A percentile compares a stretch with the other conserved stretches of the same genome.
Evolutionary conservation across 2,113 vertebrate species (phyloP).

Genomic region (Python bivittatus): DNA sequence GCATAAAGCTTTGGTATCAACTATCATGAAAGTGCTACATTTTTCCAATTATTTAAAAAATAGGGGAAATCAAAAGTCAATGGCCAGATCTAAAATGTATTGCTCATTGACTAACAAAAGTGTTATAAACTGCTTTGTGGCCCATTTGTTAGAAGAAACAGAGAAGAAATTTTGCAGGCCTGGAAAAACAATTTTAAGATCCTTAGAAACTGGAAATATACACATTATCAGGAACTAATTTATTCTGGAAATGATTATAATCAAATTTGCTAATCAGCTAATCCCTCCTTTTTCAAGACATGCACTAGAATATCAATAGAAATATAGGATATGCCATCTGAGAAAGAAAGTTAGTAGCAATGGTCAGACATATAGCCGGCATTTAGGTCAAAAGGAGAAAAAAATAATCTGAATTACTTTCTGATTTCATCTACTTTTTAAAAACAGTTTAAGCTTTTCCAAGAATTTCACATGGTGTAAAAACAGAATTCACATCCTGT

Average conservation of each 20-base stretch:
- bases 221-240: constrained; percentile 23
- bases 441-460: too few relatives aligned
- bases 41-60: constrained; percentile 10
- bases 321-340: constrained; percentile 21
- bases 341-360: background rate
- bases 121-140: background rate
- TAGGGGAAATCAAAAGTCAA: background rate
- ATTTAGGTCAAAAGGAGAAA: constrained; percentile 15
- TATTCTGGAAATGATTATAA: constrained; percentile 25
- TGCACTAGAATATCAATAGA: background rate
- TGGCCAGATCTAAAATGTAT: background rate
- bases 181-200: constrained; percentile 16
- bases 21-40: background rate
- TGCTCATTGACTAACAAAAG: background rate
- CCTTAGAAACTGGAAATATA: constrained; percentile 11
- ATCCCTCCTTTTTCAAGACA: background rate
- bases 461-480: background rate
- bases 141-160: background rate
- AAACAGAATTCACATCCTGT: background rate
- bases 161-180: background rate
- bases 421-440: constrained; percentile 21
- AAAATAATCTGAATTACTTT: constrained; percentile 28
- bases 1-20: background rate
- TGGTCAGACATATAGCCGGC: constrained; percentile 4
- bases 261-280: constrained; percentile 15